A percentile compares a stretch with the other conserved stretches of the same genome.
Conservation (phyloP, 1,140 invertebrate genomes). For the Cylas formicarius region DNA sequence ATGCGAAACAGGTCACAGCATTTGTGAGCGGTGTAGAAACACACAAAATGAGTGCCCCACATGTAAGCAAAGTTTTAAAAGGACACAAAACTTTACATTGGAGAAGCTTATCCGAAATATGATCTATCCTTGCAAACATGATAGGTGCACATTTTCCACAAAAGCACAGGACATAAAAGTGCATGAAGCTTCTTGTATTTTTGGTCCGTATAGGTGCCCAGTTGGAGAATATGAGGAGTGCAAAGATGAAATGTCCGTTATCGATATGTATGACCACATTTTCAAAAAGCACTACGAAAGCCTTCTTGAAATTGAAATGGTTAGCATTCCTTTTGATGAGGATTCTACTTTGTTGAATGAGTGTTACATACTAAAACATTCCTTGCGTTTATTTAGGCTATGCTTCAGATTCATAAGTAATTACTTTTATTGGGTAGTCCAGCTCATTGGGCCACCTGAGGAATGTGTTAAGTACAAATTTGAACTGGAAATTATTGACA, state of each 20-base stretch:
- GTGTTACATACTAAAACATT: conserved; percentile 14
- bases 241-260: not conserved
- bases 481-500: conserved; percentile 21
- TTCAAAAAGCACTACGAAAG: conserved; percentile 17
- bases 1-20: conserved; percentile 70
- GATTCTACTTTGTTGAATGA: conserved; percentile 6
- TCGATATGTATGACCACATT: conserved; percentile 18
- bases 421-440: conserved; percentile 16
- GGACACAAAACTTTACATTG: conserved; percentile 66
- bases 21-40: conserved; percentile 61
- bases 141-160: conserved; percentile 10
- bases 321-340: conserved; percentile 19
- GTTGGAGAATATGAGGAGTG: conserved; percentile 16
- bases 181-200: conserved; percentile 21
- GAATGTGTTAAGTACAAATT: conserved; percentile 20
- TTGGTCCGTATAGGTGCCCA: conserved; percentile 18
- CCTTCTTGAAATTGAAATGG: conserved; percentile 16
- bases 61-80: conserved; percentile 60
- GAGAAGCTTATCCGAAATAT: conserved; percentile 48
- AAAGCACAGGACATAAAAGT: conserved; percentile 17
- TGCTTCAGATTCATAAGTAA: conserved; percentile 7
- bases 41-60: conserved; percentile 63
- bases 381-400: conserved; percentile 14
- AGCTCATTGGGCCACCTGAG: conserved; percentile 18
- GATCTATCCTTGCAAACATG: conserved; percentile 22